phyloP scores from a whole-genome alignment of 2,888 invertebrate genomes.

The Trypoxylon attenuatum region DNA sequence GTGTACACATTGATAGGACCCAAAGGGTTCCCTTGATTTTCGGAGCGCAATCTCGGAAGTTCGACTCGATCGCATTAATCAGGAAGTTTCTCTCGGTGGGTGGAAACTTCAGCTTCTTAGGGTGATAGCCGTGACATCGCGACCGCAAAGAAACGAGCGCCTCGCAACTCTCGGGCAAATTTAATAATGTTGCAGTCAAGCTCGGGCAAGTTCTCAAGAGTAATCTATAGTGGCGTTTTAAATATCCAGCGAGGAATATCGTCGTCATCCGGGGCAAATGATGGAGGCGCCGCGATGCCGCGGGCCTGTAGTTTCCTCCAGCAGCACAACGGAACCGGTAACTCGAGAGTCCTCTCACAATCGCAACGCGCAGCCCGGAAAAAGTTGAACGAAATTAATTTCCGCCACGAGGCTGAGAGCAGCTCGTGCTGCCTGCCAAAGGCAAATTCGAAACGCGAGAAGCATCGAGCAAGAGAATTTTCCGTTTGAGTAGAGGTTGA shows the following conservation, averaged over 20 bases:
- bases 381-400: slow-evolving; percentile 13
- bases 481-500: no score
- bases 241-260: slow-evolving; percentile 38
- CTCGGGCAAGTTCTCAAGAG: slow-evolving; percentile 3
- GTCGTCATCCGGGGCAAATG: not conserved
- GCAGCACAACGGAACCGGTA: not conserved
- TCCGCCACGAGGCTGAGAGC: not conserved
- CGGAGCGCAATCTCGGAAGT: no score
- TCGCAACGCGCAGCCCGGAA: not conserved
- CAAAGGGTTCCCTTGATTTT: no score
- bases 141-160: slow-evolving; percentile 6
- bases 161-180: slow-evolving; percentile 49
- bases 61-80: not conserved
- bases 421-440: not conserved
- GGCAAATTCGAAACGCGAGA: no score
- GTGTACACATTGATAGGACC: no score
- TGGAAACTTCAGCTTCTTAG: not conserved
- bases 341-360: not conserved
- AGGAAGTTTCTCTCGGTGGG: not conserved
- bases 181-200: slow-evolving; percentile 44
- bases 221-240: slow-evolving; percentile 37
- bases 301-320: not conserved
- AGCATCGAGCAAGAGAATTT: no score
- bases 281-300: not conserved
- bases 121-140: not conserved